Percentiles rank a stretch among this genome's conserved stretches.
phyloP scores from a whole-genome alignment of 2,888 invertebrate species.

The Euplexia lucipara region DNA sequence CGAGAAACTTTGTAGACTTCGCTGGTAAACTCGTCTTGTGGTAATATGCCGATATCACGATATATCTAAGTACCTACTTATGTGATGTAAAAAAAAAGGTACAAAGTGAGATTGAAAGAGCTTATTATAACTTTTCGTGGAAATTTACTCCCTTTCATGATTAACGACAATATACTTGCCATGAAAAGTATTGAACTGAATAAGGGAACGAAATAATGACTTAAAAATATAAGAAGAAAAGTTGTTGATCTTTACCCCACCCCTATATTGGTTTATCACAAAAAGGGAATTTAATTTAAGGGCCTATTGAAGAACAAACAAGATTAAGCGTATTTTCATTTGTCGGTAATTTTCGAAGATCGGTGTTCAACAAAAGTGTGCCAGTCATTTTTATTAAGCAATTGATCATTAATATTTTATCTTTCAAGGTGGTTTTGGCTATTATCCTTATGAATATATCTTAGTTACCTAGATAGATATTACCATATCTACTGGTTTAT shows the following conservation, averaged over 20 bases:
- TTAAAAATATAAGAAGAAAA: slow-evolving; percentile 9
- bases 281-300: slow-evolving; percentile 31
- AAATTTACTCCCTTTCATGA: neutral
- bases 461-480: slow-evolving; percentile 44
- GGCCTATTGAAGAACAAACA: slow-evolving; percentile 30
- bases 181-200: neutral
- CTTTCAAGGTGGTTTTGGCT: slow-evolving; percentile 35
- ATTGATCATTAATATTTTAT: slow-evolving; percentile 34
- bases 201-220: neutral
- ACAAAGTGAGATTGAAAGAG: neutral
- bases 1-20: neutral
- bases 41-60: neutral
- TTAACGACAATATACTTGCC: neutral
- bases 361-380: slow-evolving; percentile 27
- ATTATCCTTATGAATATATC: slow-evolving; percentile 44
- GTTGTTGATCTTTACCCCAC: slow-evolving; percentile 30
- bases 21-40: neutral
- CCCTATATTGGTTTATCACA: slow-evolving; percentile 25
- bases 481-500: slow-evolving; percentile 43
- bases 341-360: slow-evolving; percentile 20
- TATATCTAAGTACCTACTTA: neutral
- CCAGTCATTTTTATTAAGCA: slow-evolving; percentile 30
- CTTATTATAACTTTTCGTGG: neutral
- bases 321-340: slow-evolving; percentile 28
- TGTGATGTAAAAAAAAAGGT: neutral